Evolutionary conservation across 2,113 vertebrate species (phyloP).

Genomic region (Chamaetylas fuelleborni): DNA sequence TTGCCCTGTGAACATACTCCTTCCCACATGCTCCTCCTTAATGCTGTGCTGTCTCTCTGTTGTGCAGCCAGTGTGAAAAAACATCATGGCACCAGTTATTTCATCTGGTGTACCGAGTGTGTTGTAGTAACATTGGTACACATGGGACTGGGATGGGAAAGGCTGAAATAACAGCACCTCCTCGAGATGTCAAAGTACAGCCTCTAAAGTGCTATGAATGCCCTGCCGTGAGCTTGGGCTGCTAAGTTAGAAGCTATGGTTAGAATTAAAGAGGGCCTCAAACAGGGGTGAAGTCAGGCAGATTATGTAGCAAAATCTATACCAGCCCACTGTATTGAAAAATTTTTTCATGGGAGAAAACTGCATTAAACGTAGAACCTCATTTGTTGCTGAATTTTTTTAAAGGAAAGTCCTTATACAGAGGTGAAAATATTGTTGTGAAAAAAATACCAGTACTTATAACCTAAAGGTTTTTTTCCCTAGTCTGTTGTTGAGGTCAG

Average conservation of each 20-base stretch:
- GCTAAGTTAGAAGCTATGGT: background rate
- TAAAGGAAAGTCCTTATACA: background rate
- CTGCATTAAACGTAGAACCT: background rate
- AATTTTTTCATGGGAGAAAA: background rate
- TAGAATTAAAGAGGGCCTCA: background rate
- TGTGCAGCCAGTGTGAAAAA: background rate
- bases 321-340: background rate
- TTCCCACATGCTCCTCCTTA: fast-evolving
- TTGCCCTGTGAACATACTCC: background rate
- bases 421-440: background rate
- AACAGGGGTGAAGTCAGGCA: background rate
- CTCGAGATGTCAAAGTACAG: background rate
- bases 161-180: background rate
- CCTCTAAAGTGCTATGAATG: background rate
- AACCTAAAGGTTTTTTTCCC: background rate
- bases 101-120: background rate
- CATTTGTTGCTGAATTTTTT: background rate
- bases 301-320: background rate
- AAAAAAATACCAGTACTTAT: fast-evolving
- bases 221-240: background rate
- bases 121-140: background rate
- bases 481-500: background rate
- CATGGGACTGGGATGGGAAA: background rate
- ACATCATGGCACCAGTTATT: background rate
- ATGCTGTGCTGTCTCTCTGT: background rate